phyloP scores from a whole-genome alignment of 1,140 invertebrate genomes.

The Diabrotica undecimpunctata region DNA sequence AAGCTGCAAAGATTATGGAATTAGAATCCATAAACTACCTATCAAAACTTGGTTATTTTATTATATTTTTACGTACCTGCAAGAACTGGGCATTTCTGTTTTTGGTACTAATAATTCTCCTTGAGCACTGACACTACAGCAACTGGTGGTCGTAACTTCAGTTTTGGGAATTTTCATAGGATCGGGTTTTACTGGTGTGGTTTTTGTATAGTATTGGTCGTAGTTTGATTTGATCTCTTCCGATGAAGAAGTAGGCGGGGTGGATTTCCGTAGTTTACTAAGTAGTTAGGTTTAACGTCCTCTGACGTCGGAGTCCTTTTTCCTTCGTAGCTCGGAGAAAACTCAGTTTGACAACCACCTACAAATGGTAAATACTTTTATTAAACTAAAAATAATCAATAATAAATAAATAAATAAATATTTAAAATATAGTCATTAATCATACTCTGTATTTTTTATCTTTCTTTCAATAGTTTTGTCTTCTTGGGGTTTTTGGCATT shows the following conservation, averaged over 20 bases:
- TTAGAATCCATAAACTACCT: no score
- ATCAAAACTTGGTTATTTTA: neutral
- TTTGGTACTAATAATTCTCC: conserved; percentile 62
- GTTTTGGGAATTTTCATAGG: conserved; percentile 54
- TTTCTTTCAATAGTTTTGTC: no score
- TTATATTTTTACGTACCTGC: conserved; percentile 3
- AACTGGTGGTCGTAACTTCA: conserved; percentile 51
- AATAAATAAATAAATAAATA: neutral
- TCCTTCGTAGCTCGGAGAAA: conserved; percentile 35
- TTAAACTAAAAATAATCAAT: neutral
- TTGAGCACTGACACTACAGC: conserved; percentile 48
- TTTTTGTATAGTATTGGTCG: conserved; percentile 46
- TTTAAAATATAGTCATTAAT: no score
- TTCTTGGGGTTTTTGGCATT: no score
- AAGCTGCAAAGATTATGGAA: no score
- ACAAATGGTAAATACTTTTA: neutral
- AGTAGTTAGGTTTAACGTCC: conserved; percentile 44
- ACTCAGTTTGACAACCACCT: conserved; percentile 39
- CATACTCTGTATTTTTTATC: no score
- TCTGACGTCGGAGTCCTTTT: conserved; percentile 37
- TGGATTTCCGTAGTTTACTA: conserved; percentile 34
- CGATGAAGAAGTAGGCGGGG: conserved; percentile 26
- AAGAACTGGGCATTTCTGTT: conserved; percentile 48
- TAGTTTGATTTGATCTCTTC: conserved; percentile 43
- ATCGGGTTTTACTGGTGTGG: conserved; percentile 57